These are phyloP conservation scores for Amphibalanus amphitrite DNA, from an alignment of 1,140 invertebrate genomes.

Conservation along the genomic window DNA sequence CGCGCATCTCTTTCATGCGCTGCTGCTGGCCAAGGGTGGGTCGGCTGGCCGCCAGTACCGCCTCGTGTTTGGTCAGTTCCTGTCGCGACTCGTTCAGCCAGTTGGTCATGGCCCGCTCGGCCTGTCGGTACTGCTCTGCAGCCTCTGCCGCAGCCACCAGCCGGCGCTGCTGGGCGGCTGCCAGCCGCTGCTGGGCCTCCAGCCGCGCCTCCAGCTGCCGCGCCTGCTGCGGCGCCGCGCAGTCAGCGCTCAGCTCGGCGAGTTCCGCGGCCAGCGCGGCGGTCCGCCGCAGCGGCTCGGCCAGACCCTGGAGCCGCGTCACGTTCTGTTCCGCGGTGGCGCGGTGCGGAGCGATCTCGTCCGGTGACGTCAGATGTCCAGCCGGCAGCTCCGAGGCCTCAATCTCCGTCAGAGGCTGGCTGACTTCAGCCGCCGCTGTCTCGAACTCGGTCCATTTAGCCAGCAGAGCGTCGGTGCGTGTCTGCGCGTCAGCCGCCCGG, in stretches of 20 bases:
- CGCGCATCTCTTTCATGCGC: conserved; percentile 45
- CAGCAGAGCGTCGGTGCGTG: conserved; percentile 2
- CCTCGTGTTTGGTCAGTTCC: conserved; percentile 23
- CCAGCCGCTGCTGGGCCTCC: not conserved
- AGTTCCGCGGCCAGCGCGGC: not conserved
- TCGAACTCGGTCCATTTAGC: conserved; percentile 6
- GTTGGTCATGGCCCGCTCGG: not conserved
- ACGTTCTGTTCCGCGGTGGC: not conserved
- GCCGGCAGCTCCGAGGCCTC: not conserved
- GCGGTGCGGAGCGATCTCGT: not conserved
- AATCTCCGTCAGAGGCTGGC: not conserved
- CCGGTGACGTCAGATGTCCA: not conserved
- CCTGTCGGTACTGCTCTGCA: not conserved
- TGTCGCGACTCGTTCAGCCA: not conserved
- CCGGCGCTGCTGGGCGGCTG: not conserved
- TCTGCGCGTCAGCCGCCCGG: conserved; percentile 34
- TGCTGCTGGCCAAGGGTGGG: conserved; percentile 52
- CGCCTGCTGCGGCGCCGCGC: not conserved
- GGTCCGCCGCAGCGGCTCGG: not conserved
- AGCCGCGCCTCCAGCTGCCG: not conserved
- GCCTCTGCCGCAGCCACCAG: not conserved
- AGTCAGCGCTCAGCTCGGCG: not conserved
- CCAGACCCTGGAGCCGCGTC: not conserved
- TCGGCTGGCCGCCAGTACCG: conserved; percentile 44
- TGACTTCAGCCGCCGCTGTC: conserved; percentile 7